Base-by-base conservation (phyloP, 2,888 invertebrate genomes). In the Noctua janthe region DNA sequence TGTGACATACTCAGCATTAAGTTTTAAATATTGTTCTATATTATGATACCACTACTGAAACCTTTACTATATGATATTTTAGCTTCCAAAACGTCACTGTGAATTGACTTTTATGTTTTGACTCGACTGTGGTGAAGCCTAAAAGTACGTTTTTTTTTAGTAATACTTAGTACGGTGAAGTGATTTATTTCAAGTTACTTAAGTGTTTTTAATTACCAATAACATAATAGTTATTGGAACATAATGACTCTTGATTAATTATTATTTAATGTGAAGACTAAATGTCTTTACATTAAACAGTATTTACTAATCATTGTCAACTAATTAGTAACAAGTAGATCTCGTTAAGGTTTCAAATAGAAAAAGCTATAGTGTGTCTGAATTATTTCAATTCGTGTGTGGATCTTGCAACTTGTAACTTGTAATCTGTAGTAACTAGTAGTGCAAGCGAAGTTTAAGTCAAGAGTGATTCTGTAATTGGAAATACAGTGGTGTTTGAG, bases 291-390 rank as follows among this genome's bases (percentile, higher is more conserved):
- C 39, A 39, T 39, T 39, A 39, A 5, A 39, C 39, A 39, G 39
- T 23, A 43, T 35, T 75, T 29, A 43, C 51, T 43, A 23, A 75
- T 70, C 39, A 35, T 17, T 35, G 39, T 69, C 23, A 35, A 49
- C 39, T 56, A 23, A 67, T 75, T 78, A 75, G 17, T 8, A 15
- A 56, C 17, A n/a, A 11, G n/a, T n/a, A 39, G 0, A 56, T 15
- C 8, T 17, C 69, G 76, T 59, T 59, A 62, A n/a, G 15, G 29
- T 78, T 35, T 59, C n/a, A 56, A 64, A 59, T 23, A 69, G 69
- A 59, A 76, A 76, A 29, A 49, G 3, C 15, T n/a, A 20, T 7
- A n/a, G 15, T 17, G 29, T 23, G 47, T 20, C n/a, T 7, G 7
- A 35, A 54, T 54, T 47, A 17, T 35, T 47, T 35, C 29, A 47